Evolutionary conservation across 2,797 vertebrate species (phyloP).

Genomic region (Cirrhinus mrigala): DNA sequence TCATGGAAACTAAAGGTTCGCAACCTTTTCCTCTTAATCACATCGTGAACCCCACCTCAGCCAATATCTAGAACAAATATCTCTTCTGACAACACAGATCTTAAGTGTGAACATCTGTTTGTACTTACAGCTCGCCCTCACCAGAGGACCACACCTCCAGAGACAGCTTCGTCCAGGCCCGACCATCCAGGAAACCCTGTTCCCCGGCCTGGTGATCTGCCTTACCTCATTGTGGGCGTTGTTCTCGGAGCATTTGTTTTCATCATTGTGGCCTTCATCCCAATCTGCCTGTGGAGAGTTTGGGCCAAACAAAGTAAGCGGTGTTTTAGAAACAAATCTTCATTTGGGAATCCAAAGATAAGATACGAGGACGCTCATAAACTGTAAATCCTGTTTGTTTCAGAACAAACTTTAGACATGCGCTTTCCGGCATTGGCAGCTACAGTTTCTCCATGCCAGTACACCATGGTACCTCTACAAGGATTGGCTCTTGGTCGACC

Average conservation of each 20-base stretch:
- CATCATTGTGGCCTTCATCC: slow-evolving; percentile 95
- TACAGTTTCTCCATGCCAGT: slow-evolving; percentile 90
- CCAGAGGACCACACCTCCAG: slow-evolving; percentile 77
- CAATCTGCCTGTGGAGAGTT: slow-evolving; percentile 95
- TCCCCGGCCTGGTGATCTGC: slow-evolving; percentile 90
- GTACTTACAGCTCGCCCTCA: slow-evolving; percentile 81
- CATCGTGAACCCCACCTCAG: neutral
- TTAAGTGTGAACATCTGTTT: slow-evolving; percentile 50
- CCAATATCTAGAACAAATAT: neutral
- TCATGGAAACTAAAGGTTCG: slow-evolving; percentile 97
- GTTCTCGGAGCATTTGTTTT: slow-evolving; percentile 92
- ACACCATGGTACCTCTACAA: slow-evolving; percentile 95
- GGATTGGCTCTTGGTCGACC: slow-evolving; percentile 83
- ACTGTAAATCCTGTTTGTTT: slow-evolving; percentile 44
- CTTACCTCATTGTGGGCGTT: slow-evolving; percentile 92
- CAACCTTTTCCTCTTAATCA: neutral
- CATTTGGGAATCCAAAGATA: neutral
- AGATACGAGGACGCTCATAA: neutral
- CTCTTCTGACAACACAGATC: neutral
- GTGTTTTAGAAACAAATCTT: neutral
- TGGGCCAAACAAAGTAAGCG: slow-evolving; percentile 97
- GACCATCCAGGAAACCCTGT: slow-evolving; percentile 68
- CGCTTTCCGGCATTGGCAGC: slow-evolving; percentile 85
- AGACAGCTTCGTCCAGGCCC: slow-evolving; percentile 51
- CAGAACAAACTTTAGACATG: slow-evolving; percentile 93